Percentiles rank a stretch among this genome's conserved stretches.
Evolutionary conservation across 2,113 vertebrate genomes (phyloP).

Genomic region (Hydropotes inermis): DNA sequence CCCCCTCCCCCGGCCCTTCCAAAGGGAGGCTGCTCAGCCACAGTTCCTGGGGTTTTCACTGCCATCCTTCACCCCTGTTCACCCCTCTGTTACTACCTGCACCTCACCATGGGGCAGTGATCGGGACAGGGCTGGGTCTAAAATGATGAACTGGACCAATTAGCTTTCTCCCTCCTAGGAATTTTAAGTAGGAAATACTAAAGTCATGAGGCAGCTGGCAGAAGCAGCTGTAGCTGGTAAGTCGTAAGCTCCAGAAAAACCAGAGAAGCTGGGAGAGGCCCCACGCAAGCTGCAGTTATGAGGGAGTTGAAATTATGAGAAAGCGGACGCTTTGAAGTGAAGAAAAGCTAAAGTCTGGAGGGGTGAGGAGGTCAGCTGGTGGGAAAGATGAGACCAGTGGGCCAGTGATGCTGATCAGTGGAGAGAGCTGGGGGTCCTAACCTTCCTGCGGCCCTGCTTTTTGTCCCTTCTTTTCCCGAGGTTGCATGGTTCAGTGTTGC

Average conservation of each 20-base stretch:
- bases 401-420: fast-evolving
- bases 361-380: neutral
- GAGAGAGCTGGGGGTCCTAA: neutral
- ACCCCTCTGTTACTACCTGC: neutral
- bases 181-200: constrained; percentile 9
- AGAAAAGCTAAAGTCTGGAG: neutral
- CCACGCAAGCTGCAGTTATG: neutral
- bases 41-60: neutral
- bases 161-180: neutral
- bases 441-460: neutral
- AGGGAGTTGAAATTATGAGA: neutral
- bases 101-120: neutral
- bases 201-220: neutral
- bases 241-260: neutral
- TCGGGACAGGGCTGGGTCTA: neutral
- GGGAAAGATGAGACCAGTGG: neutral
- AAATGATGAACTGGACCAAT: neutral
- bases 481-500: neutral
- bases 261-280: neutral
- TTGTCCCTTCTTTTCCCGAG: neutral
- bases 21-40: neutral
- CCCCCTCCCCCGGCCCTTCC: neutral
- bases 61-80: neutral
- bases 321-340: neutral
- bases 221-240: neutral